These are phyloP conservation scores for Rhizoglyphus robini DNA, from an alignment of 1,140 invertebrate species.

Conservation along the genomic window DNA sequence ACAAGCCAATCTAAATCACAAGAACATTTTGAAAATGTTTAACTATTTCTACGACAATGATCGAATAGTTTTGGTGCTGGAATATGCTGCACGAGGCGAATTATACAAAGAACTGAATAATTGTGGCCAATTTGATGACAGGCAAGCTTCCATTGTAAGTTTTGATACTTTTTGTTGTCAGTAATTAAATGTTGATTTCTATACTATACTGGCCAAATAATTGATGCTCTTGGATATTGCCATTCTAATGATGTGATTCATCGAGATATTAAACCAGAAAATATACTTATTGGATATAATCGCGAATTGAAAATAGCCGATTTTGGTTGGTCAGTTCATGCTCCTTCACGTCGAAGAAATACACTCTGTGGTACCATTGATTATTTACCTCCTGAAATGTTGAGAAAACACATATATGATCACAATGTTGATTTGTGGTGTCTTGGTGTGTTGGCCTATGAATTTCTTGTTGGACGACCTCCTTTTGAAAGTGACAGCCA, in stretches of 20 bases:
- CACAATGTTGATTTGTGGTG: conserved; percentile 72
- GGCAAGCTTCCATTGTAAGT: conserved; percentile 26
- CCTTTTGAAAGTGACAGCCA: conserved; percentile 71
- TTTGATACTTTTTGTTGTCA: background rate
- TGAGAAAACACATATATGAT: conserved; percentile 55
- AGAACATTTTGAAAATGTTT: conserved; percentile 70
- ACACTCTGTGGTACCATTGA: conserved; percentile 85
- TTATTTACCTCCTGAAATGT: conserved; percentile 85
- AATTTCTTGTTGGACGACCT: conserved; percentile 82
- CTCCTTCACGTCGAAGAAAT: conserved; percentile 46
- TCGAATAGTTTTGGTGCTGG: conserved; percentile 76
- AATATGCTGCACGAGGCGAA: conserved; percentile 81
- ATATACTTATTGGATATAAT: conserved; percentile 31
- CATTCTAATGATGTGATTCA: conserved; percentile 45
- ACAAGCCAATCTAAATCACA: conserved; percentile 66
- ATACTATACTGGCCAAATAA: conserved; percentile 37
- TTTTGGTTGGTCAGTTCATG: conserved; percentile 40
- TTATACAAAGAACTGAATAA: conserved; percentile 60
- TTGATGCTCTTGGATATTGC: conserved; percentile 44
- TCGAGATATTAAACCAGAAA: conserved; percentile 33
- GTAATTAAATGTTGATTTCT: background rate
- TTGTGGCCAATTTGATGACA: conserved; percentile 45
- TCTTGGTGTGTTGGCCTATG: conserved; percentile 81
- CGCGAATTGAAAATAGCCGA: conserved; percentile 38
- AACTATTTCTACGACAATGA: conserved; percentile 82